Evolutionary conservation across 2,797 vertebrate genomes (phyloP).

Genomic region (Phoeniculus purpureus): DNA sequence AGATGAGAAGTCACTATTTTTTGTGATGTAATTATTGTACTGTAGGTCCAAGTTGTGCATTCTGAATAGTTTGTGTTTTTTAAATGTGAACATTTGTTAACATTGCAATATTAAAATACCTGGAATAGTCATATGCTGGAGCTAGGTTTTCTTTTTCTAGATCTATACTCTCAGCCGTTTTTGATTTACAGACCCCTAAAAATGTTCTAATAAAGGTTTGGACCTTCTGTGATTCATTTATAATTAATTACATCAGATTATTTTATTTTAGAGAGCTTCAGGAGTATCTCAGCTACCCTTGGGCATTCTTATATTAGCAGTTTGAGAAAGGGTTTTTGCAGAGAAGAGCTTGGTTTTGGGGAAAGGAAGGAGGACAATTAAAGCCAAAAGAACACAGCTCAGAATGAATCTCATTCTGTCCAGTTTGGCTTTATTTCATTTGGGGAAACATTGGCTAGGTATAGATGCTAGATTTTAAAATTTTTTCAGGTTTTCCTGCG

Average conservation of each 20-base stretch:
- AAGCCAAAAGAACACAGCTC: not conserved
- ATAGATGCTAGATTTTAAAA: not conserved
- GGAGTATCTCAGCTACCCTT: not conserved
- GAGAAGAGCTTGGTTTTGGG: not conserved
- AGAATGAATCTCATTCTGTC: not conserved
- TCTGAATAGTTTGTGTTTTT: not conserved
- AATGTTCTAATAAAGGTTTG: not conserved
- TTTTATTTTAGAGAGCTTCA: not conserved
- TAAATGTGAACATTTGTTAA: not conserved
- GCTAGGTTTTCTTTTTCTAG: not conserved
- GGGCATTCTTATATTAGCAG: not conserved
- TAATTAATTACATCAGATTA: not conserved
- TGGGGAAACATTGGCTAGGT: not conserved
- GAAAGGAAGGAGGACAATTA: not conserved
- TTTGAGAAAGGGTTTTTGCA: not conserved
- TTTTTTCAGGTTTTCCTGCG: not conserved
- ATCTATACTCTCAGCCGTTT: not conserved
- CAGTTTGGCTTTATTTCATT: not conserved
- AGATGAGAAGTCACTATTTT: not conserved
- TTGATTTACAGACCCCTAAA: not conserved
- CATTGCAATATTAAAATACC: not conserved
- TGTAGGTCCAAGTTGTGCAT: not conserved
- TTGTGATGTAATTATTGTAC: not conserved
- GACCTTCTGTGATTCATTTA: not conserved
- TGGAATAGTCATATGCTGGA: not conserved